phyloP scores from a whole-genome alignment of 2,888 invertebrate species.

The Eueremaeus valkanovi region DNA sequence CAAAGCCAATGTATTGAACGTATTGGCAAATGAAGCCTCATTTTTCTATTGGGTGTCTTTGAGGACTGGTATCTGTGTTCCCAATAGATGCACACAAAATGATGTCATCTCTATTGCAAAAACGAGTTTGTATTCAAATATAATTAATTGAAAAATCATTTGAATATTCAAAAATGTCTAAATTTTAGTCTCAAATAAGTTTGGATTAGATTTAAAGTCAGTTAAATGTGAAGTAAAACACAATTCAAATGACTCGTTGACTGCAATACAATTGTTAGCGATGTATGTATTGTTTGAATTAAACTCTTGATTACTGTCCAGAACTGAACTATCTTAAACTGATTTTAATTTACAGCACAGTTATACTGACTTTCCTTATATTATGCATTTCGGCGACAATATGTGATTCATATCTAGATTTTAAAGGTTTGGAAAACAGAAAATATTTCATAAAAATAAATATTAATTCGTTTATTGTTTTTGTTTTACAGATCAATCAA shows the following conservation, averaged over 20 bases:
- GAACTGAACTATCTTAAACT: too few relatives aligned
- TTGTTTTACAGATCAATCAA: slow-evolving; percentile 1
- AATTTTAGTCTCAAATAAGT: too few relatives aligned
- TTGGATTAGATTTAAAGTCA: too few relatives aligned
- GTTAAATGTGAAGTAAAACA: too few relatives aligned
- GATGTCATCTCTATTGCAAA: slow-evolving; percentile 39
- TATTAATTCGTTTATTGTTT: neutral
- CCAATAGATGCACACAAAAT: slow-evolving; percentile 35
- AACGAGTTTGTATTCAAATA: too few relatives aligned
- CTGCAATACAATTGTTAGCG: too few relatives aligned
- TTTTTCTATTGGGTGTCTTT: slow-evolving; percentile 43
- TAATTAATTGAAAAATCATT: too few relatives aligned
- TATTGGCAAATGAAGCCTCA: slow-evolving; percentile 27
- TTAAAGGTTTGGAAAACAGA: neutral
- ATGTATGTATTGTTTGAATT: too few relatives aligned
- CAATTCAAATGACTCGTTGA: too few relatives aligned
- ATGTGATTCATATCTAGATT: neutral
- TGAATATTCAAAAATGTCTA: too few relatives aligned
- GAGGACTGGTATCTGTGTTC: slow-evolving; percentile 41
- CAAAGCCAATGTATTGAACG: slow-evolving; percentile 13
- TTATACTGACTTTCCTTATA: neutral
- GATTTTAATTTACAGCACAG: neutral
- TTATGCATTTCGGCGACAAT: neutral
- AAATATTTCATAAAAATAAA: neutral
- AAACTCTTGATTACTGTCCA: too few relatives aligned